phyloP scores from a whole-genome alignment of 2,113 vertebrate genomes.

The Catharus bicknelli region DNA sequence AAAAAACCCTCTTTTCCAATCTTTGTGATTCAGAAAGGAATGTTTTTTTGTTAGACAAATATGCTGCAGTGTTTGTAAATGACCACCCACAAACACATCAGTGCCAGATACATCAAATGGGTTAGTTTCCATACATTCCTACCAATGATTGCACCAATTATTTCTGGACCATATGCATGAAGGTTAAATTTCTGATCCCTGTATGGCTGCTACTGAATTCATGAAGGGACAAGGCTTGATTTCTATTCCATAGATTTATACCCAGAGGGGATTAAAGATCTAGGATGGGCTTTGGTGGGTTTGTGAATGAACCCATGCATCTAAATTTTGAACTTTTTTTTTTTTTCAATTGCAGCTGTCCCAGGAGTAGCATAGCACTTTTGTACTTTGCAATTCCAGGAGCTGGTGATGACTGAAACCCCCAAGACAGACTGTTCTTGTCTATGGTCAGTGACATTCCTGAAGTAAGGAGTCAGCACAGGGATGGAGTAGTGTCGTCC shows the following conservation, averaged over 20 bases:
- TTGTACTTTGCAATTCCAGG: background rate
- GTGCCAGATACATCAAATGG: background rate
- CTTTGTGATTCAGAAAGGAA: conserved; percentile 19
- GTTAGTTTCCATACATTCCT: background rate
- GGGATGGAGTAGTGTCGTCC: background rate
- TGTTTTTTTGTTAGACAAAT: background rate
- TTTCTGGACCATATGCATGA: background rate
- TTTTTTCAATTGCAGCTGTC: background rate
- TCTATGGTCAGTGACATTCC: background rate
- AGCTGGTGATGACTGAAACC: background rate
- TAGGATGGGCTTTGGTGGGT: background rate
- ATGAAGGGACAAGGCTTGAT: background rate
- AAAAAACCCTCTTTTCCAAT: background rate
- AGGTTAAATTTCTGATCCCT: background rate
- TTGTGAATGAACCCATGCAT: background rate
- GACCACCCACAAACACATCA: background rate
- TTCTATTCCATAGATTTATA: background rate
- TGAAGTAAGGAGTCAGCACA: background rate
- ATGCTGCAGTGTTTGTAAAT: background rate
- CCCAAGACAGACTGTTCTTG: background rate
- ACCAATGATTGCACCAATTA: background rate
- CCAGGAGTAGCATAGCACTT: fast-evolving
- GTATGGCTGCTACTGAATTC: background rate
- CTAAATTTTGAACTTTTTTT: background rate
- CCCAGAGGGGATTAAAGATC: background rate